Base-by-base conservation (phyloP, 2,113 vertebrate genomes). In the Prionailurus bengalensis region DNA sequence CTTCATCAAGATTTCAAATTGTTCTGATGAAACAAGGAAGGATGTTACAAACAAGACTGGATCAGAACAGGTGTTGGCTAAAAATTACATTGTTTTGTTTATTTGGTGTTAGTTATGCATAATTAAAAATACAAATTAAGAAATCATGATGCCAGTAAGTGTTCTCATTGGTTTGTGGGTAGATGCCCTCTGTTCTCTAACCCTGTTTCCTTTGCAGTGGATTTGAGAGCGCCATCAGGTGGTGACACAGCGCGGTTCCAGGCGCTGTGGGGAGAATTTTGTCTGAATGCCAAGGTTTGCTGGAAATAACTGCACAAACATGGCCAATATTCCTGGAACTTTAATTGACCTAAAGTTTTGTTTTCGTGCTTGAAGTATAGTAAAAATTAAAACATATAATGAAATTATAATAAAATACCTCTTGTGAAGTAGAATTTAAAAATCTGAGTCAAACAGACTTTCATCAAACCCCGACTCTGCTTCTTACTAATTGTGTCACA, bases 361-460 rank as follows among this genome's bases (percentile, higher is more conserved):
- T 68, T 94, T 86, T 76, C 58, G 3, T 81, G 96, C 88, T 73
- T 87, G 19, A 94, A 90, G 19, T 55, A 4, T 4, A 76, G 42
- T 58, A 51, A 65, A 93, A 92, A 6, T 78, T n/a, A 86, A 73
- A 74, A 42, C 68, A 89, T 23, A 7, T 13, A 65, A 55, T 31
- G 45, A 88, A 27, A 74, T 55, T 45, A 80, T n/a, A 76, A 48
- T 31, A 74, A 85, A 92, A 90, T 53, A 66, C 15, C 25, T 84
- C 29, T 13, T 55, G 42, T 29, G 33, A 78, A 10, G 42, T 23
- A 92, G 31, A 95, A 74, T 51, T 80, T 79, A 71, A 81, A 82
- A 96, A 61, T 55, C 51, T 51, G n/a, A 92, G 29, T 92, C 48
- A 79, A 82, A 81, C 42, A 58, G 70, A 42, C 19, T 93, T 91